phyloP scores from a whole-genome alignment of 2,797 vertebrate species.

The Enteromius trimaculatus region DNA sequence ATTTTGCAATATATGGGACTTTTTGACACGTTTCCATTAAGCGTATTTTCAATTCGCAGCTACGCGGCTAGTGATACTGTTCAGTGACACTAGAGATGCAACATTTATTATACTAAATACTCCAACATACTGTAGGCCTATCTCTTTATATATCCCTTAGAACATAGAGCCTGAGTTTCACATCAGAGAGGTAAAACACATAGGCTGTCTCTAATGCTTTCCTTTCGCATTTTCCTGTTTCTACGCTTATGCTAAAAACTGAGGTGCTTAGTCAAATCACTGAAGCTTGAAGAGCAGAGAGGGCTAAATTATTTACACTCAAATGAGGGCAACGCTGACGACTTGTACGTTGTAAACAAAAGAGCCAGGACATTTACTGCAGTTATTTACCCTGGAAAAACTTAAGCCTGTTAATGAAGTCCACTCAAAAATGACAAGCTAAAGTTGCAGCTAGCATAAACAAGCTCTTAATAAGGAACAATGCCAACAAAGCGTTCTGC shows the following conservation, averaged over 20 bases:
- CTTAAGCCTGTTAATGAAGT: slow-evolving; percentile 25
- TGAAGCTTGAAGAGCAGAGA: slow-evolving; percentile 64
- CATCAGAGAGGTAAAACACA: neutral
- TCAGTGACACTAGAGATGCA: slow-evolving; percentile 36
- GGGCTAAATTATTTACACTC: slow-evolving; percentile 66
- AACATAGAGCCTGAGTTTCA: neutral
- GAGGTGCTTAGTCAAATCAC: slow-evolving; percentile 69
- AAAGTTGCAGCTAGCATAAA: slow-evolving; percentile 4
- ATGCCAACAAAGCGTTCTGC: neutral
- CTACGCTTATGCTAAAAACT: slow-evolving; percentile 23
- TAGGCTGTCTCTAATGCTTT: slow-evolving; percentile 19
- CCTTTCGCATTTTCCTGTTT: slow-evolving; percentile 17
- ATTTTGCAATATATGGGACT: too few species aligned
- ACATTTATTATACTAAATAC: slow-evolving; percentile 21
- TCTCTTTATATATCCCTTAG: neutral
- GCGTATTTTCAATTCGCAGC: too few species aligned
- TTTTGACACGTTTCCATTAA: too few species aligned
- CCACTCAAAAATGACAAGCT: slow-evolving; percentile 14
- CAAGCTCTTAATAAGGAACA: neutral
- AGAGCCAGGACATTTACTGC: slow-evolving; percentile 7
- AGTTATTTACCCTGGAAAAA: slow-evolving; percentile 24
- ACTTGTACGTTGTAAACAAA: slow-evolving; percentile 65
- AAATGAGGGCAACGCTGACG: slow-evolving; percentile 64
- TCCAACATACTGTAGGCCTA: neutral
- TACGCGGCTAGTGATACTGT: slow-evolving; percentile 53